A percentile compares a stretch with the other conserved stretches of the same genome.
phyloP scores from a whole-genome alignment of 2,797 vertebrate species.

The Bradypodion ventrale region DNA sequence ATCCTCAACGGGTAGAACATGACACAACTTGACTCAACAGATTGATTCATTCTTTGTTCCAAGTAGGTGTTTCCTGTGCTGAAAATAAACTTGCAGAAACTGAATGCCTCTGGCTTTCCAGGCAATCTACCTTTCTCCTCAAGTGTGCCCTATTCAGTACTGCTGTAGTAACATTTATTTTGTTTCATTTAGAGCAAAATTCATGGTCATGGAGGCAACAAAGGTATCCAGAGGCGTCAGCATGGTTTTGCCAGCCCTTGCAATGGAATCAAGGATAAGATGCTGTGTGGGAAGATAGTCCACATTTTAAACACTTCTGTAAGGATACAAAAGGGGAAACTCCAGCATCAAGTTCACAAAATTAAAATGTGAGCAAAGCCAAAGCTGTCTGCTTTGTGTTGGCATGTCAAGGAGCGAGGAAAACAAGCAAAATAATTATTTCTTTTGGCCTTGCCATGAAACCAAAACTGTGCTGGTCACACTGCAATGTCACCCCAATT shows the following conservation, averaged over 20 bases:
- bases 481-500: too few species aligned
- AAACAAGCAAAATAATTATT: background rate
- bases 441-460: background rate
- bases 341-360: background rate
- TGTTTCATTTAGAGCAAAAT: background rate
- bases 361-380: conserved; percentile 11
- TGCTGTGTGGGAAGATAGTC: conserved; percentile 30
- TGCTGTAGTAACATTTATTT: background rate
- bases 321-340: background rate
- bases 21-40: background rate
- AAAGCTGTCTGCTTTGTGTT: conserved; percentile 15
- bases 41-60: conserved; percentile 16
- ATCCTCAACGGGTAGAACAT: background rate
- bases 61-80: conserved; percentile 4
- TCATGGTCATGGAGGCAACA: background rate
- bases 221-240: background rate
- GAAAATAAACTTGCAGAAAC: conserved; percentile 16
- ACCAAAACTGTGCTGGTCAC: too few species aligned
- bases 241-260: background rate
- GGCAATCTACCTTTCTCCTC: background rate
- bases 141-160: background rate
- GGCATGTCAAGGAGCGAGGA: conserved; percentile 6
- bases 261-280: background rate
- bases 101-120: background rate
- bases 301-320: conserved; percentile 24